Evolutionary conservation across 2,888 invertebrate genomes (phyloP), one percentile per base, ranked within the genome.

Genomic region (Saturnia pavonia): DNA sequence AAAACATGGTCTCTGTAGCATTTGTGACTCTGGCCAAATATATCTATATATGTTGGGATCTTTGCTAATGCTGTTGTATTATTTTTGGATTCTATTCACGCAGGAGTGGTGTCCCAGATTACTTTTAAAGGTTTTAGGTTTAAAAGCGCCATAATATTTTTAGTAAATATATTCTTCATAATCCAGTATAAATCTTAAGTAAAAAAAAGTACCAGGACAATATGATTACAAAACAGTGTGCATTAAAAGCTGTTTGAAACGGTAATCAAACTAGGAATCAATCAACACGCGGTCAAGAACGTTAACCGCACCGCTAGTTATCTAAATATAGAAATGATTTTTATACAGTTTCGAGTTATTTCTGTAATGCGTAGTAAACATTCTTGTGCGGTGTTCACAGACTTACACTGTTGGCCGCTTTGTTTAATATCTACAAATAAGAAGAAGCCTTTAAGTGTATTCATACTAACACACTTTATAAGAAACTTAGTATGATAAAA

Each of bases 311-410:
- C 40, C 65, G 40, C 40, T 40, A 40, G n/a, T n/a, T 60, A 65
- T 65, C 65, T 65, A 65, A 65, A 65, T 65, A 65, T 65, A 65
- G 65, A 65, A 40, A 65, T 40, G 65, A 40, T 65, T 65, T 65
- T 40, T 65, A 65, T 65, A 40, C 65, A 65, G 65, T 65, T 65
- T 65, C 57, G 65, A 65, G 65, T 65, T 65, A 65, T 65, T 65
- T 65, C 40, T 65, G 65, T 65, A 40, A 11, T 40, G 65, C 40
- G 40, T 65, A 65, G 40, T 65, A 65, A 65, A 65, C 65, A 40
- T 19, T 40, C n/a, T 65, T 19, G 65, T 34, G 19, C 34, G n/a
- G 22, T 0, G 65, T 40, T 65, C 65, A 65, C 19, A 65, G 65
- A 40, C 40, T 65, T 11, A 40, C 40, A 40, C 19, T 40, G 16